Conservation (phyloP, 2,113 vertebrate genomes). For the Pseudonaja textilis region DNA sequence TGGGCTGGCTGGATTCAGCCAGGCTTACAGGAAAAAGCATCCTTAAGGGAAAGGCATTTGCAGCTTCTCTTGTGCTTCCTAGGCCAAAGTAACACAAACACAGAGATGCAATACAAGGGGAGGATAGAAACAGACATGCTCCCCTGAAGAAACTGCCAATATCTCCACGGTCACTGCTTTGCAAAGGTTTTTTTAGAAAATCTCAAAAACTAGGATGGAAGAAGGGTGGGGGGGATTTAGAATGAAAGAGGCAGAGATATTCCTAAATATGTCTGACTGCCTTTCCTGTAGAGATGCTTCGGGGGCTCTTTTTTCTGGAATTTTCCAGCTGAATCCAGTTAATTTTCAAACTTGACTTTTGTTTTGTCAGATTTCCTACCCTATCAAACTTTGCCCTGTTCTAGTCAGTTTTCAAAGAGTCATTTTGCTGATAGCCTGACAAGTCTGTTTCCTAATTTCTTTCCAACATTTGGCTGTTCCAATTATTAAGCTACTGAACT, state of each 20-base stretch:
- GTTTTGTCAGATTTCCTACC: not conserved
- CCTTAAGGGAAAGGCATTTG: not conserved
- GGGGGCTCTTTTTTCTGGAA: not conserved
- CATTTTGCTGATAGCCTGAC: not conserved
- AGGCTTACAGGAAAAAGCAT: not conserved
- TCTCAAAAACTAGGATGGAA: not conserved
- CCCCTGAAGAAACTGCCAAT: not conserved
- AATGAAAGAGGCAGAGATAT: not conserved
- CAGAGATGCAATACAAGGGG: not conserved
- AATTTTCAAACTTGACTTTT: not conserved
- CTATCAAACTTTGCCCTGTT: not conserved
- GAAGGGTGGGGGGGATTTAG: not conserved
- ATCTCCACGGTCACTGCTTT: not conserved
- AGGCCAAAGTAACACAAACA: not conserved
- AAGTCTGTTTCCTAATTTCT: not conserved
- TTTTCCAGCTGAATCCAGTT: not conserved
- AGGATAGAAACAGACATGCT: not conserved
- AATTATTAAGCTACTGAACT: not conserved
- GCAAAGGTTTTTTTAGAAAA: not conserved
- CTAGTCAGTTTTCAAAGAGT: not conserved
- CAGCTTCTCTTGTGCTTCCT: not conserved
- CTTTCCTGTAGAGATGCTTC: not conserved
- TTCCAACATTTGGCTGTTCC: not conserved
- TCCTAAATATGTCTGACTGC: not conserved
- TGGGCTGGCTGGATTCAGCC: not conserved